A percentile compares a stretch with the other conserved stretches of the same genome.
phyloP scores from a whole-genome alignment of 2,113 vertebrate genomes.

The Mobula birostris region DNA sequence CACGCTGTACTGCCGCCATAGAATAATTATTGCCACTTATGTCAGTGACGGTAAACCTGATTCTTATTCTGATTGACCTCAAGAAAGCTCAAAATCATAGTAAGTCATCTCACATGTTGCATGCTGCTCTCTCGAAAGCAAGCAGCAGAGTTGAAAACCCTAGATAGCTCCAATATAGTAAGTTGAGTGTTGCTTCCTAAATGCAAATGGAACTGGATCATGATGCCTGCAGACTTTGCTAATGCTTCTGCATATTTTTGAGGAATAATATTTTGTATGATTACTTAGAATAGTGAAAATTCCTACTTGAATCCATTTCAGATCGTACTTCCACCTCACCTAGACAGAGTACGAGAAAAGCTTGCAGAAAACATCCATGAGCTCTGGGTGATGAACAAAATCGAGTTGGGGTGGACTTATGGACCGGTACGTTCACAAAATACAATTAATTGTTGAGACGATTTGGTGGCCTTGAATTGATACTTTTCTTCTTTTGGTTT shows the following conservation, averaged over 20 bases:
- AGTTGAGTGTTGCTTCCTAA: too few relatives aligned
- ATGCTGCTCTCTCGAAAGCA: too few relatives aligned
- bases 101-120: too few relatives aligned
- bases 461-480: background rate
- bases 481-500: background rate
- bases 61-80: too few relatives aligned
- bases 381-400: slow-evolving; percentile 98
- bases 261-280: background rate
- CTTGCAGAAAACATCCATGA: slow-evolving; percentile 95
- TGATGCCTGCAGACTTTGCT: background rate
- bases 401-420: slow-evolving; percentile 89
- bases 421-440: slow-evolving; percentile 65
- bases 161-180: too few relatives aligned
- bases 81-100: too few relatives aligned
- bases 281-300: background rate
- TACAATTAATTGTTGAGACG: background rate
- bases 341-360: slow-evolving; percentile 87
- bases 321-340: slow-evolving; percentile 82
- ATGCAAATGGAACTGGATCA: too few relatives aligned
- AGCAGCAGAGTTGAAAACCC: too few relatives aligned
- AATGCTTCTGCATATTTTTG: background rate
- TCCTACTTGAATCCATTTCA: slow-evolving; percentile 45
- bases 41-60: too few relatives aligned
- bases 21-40: too few relatives aligned
- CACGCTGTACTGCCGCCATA: too few relatives aligned